Conservation (phyloP, 2,113 vertebrate genomes). For the Halichoerus grypus region DNA sequence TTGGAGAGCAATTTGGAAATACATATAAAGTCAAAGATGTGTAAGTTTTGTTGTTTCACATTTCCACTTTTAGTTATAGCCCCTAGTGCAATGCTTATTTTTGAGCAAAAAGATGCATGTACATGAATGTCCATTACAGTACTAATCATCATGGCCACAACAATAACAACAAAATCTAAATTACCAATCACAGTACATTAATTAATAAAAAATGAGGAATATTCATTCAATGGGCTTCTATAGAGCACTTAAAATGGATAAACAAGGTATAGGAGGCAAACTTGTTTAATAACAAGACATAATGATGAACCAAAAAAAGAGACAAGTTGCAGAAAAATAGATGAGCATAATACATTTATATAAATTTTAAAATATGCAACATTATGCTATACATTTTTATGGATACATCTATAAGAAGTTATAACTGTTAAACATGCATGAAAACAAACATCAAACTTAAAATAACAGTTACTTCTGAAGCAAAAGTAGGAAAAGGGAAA, state of each 20-base stretch:
- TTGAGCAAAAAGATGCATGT: neutral
- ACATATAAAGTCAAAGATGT: neutral
- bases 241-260: neutral
- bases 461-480: neutral
- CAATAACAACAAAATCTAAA: constrained; percentile 3
- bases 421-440: neutral
- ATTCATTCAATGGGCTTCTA: neutral
- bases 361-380: constrained; percentile 28
- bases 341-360: neutral
- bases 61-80: neutral
- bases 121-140: neutral
- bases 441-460: constrained; percentile 25
- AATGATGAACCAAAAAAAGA: neutral
- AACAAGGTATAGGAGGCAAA: neutral
- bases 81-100: neutral
- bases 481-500: neutral
- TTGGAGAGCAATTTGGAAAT: constrained; percentile 4
- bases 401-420: neutral
- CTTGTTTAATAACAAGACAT: neutral
- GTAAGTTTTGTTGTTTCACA: constrained; percentile 14
- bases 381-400: neutral
- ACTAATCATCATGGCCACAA: neutral
- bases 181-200: neutral
- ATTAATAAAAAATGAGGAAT: constrained; percentile 10
- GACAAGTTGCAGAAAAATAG: neutral